Base-by-base conservation (phyloP, 1,140 invertebrate genomes). In the Drosophila punjabiensis region DNA sequence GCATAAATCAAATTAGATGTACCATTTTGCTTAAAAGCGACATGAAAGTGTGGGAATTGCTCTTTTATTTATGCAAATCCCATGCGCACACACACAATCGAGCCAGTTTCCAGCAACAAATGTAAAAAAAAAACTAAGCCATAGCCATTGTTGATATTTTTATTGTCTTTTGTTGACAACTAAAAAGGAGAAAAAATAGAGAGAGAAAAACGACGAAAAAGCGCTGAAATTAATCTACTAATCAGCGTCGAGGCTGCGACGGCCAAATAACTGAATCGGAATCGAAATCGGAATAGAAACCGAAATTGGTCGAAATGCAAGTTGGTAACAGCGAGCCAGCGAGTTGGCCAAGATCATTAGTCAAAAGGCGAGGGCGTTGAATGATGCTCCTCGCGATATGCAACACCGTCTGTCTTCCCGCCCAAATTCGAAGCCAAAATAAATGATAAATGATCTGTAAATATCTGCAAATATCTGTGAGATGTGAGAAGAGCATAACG, bases 21-120 rank as follows among this genome's bases (percentile, higher is more conserved):
- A 89, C 74, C 78, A 89, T 89, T 88, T 88, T 85, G 78, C 69
- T 50, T 70, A 89, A 88, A 88, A 84, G 73, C 81, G 77, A 89
- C 85, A 89, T 66, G 85, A 81, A 85, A 89, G 84, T 88, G 84
- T 88, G 84, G 84, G 84, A 88, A 89, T 69, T 84, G 77, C 85
- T 77, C 85, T 73, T 71, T 86, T 84, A 85, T 89, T 89, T 88
- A 88, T 88, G 85, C 66, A 76, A 88, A 88, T 88, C 58, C 62
- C 47, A 79, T 66, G 62, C 59, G 47, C 41, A 50, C 11, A 75
- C 28, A 35, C 20, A 58, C 30, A 43, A 35, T 55, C 59, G 53
- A 30, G 60, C 47, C 69, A 61, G 66, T 71, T 77, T 16, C 39
- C 47, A 59, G 71, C 59, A 37, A 20, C 18, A 24, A 37, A 20